Evolutionary conservation across 2,888 invertebrate genomes (phyloP).

Genomic region (Ceriagrion tenellum): DNA sequence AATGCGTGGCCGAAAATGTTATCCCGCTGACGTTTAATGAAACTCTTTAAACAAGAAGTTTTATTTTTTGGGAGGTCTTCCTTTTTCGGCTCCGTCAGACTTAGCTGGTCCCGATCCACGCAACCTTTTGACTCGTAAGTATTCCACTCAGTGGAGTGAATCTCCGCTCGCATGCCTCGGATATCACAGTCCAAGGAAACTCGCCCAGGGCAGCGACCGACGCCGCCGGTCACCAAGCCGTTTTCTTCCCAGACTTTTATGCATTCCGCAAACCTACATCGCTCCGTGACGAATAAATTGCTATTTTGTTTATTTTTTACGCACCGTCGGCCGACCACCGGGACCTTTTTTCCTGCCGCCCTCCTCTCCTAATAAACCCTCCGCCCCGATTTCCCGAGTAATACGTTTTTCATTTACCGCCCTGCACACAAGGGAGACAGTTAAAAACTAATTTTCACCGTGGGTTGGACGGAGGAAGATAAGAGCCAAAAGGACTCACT

Average conservation of each 20-base stretch:
- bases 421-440: not conserved
- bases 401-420: not conserved
- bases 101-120: not conserved
- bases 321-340: not conserved
- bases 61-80: too few species aligned
- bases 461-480: not conserved
- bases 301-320: not conserved
- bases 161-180: not conserved
- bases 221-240: not conserved
- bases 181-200: not conserved
- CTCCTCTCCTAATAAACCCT: not conserved
- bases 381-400: not conserved
- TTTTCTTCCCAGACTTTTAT: not conserved
- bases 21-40: too few species aligned
- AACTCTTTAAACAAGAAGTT: too few species aligned
- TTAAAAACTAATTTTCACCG: constrained; percentile 13
- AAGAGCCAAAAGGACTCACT: not conserved
- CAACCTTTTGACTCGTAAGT: not conserved
- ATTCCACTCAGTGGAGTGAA: not conserved
- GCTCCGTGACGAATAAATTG: not conserved
- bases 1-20: too few species aligned
- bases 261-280: not conserved
- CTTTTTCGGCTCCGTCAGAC: too few species aligned
- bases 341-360: not conserved
- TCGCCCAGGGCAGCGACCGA: not conserved